phyloP scores from a whole-genome alignment of 1,140 invertebrate genomes.

The Apis dorsata region DNA sequence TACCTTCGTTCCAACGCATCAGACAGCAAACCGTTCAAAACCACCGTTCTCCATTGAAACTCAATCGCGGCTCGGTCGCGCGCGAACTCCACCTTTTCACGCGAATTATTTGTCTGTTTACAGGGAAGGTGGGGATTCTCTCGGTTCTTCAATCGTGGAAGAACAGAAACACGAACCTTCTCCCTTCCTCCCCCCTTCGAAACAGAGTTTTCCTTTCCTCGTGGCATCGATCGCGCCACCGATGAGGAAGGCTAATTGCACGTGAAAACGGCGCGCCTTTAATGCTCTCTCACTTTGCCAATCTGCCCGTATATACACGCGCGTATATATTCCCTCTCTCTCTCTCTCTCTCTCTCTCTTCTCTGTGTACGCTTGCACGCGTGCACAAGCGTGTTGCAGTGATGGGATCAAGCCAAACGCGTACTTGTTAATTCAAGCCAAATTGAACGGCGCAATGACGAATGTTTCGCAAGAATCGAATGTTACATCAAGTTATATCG shows the following conservation, averaged over 20 bases:
- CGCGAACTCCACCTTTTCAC: background rate
- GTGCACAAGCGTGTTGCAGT: constrained; percentile 32
- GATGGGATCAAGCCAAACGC: background rate
- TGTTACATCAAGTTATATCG: too few species aligned
- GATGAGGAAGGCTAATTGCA: constrained; percentile 63
- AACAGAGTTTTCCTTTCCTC: constrained; percentile 29
- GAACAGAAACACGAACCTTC: background rate
- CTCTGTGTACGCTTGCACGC: too few species aligned
- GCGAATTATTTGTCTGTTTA: constrained; percentile 18
- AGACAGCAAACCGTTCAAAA: background rate
- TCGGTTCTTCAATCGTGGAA: background rate
- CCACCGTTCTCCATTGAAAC: background rate
- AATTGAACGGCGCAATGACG: too few species aligned
- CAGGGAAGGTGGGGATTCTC: background rate
- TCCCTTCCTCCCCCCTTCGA: background rate
- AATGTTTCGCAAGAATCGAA: too few species aligned
- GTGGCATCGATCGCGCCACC: constrained; percentile 54
- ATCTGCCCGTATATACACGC: background rate
- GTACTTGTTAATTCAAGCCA: too few species aligned
- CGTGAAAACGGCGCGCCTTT: constrained; percentile 64
- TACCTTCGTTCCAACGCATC: background rate
- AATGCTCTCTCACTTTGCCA: constrained; percentile 68
- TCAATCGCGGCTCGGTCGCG: background rate
- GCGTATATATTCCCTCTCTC: too few species aligned
- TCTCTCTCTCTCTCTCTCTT: too few species aligned